phyloP scores from a whole-genome alignment of 1,140 invertebrate species.

The Tenebrio molitor region DNA sequence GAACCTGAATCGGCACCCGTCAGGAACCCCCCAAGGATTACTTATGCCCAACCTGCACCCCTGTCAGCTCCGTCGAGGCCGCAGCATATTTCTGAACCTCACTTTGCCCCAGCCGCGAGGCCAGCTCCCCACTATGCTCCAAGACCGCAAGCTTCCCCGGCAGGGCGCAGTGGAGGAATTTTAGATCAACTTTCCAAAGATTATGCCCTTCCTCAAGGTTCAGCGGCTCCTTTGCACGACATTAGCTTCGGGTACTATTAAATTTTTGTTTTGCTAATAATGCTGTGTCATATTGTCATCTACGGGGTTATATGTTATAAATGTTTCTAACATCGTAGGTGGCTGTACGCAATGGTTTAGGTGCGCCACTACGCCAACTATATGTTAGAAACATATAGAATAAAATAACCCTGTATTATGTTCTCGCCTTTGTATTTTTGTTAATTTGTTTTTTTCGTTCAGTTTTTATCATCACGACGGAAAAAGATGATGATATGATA shows the following conservation, averaged over 20 bases:
- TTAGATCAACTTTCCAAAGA: constrained; percentile 85
- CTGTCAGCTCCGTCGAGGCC: constrained; percentile 32
- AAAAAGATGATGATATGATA: neutral
- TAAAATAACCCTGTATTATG: neutral
- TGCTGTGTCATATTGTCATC: constrained; percentile 3
- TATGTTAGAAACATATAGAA: too few relatives aligned
- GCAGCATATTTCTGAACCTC: constrained; percentile 50
- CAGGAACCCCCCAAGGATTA: constrained; percentile 61
- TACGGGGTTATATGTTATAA: too few relatives aligned
- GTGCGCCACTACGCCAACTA: too few relatives aligned
- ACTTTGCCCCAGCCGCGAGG: constrained; percentile 45
- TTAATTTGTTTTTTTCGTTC: neutral
- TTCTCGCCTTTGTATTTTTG: neutral
- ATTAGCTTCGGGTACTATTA: constrained; percentile 78
- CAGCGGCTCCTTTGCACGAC: constrained; percentile 79
- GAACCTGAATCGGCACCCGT: constrained; percentile 64
- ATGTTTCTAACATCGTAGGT: too few relatives aligned
- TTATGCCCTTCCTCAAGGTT: constrained; percentile 79
- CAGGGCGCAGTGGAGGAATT: constrained; percentile 72
- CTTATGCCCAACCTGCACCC: constrained; percentile 60
- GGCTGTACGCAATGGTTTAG: too few relatives aligned
- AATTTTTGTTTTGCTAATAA: constrained; percentile 27
- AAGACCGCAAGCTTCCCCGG: constrained; percentile 64
- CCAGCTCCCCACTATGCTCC: constrained; percentile 58
- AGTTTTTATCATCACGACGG: neutral